Evolutionary conservation across 2,797 vertebrate genomes (phyloP).

Genomic region (Cyclopterus lumpus): DNA sequence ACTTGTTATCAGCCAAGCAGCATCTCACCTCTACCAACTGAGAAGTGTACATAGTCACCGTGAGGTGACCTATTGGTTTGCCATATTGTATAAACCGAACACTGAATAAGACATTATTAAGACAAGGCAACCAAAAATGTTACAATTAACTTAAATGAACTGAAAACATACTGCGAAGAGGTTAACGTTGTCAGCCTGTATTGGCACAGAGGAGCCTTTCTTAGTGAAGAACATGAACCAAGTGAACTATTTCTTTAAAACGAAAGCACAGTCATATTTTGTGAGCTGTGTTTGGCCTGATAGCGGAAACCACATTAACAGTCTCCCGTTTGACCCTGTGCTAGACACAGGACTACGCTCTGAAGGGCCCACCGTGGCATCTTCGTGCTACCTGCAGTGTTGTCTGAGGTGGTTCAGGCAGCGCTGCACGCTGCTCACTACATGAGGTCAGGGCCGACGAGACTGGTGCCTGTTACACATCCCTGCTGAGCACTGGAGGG

Average conservation of each 20-base stretch:
- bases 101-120: background rate
- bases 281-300: background rate
- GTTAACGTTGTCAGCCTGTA: background rate
- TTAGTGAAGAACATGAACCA: background rate
- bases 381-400: constrained; percentile 13
- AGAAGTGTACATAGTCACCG: too few species aligned
- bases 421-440: constrained; percentile 39
- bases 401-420: constrained; percentile 24
- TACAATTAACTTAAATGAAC: background rate
- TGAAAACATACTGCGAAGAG: background rate
- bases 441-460: constrained; percentile 56
- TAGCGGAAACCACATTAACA: background rate
- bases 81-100: background rate
- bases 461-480: constrained; percentile 65
- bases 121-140: background rate
- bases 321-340: background rate
- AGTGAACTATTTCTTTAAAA: background rate
- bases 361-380: background rate
- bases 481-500: constrained; percentile 58
- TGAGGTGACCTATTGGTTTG: too few species aligned
- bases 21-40: too few species aligned
- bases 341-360: background rate
- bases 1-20: too few species aligned
- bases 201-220: background rate
- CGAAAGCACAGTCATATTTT: background rate